phyloP scores from a whole-genome alignment of 2,113 vertebrate species.

The Lophochroa leadbeateri region DNA sequence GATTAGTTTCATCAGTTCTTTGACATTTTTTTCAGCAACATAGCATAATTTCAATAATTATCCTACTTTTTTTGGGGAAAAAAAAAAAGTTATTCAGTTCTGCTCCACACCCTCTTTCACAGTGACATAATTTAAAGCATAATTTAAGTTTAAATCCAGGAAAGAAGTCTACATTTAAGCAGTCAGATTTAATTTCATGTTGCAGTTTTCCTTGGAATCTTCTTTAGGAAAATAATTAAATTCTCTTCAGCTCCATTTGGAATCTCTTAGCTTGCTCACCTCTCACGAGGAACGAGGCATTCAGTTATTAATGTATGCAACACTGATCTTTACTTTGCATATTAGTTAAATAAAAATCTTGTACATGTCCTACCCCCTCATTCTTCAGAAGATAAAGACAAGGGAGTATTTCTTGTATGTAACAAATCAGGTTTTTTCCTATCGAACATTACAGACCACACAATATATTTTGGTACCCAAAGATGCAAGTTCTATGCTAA shows the following conservation, averaged over 20 bases:
- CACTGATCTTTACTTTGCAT: neutral
- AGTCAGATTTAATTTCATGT: neutral
- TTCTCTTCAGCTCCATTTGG: neutral
- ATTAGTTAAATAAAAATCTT: neutral
- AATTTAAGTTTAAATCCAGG: neutral
- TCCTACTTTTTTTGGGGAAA: neutral
- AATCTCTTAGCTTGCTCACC: neutral
- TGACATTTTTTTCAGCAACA: neutral
- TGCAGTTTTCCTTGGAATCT: neutral
- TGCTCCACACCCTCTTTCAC: neutral
- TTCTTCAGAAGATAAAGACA: neutral
- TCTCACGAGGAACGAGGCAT: neutral
- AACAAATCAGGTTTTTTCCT: neutral
- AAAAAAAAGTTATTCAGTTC: neutral
- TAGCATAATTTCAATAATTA: neutral
- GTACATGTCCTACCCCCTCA: neutral
- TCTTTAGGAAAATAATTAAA: neutral
- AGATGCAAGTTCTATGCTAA: neutral
- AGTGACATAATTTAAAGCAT: neutral
- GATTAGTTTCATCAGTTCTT: neutral
- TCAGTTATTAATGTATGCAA: neutral
- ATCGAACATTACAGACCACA: neutral
- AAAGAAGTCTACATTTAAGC: neutral
- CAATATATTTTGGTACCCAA: neutral
- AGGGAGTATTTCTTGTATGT: neutral